Percentiles rank a stretch among this genome's conserved stretches.
Evolutionary conservation across 2,113 vertebrate genomes (phyloP).

Genomic region (Sitta europaea): DNA sequence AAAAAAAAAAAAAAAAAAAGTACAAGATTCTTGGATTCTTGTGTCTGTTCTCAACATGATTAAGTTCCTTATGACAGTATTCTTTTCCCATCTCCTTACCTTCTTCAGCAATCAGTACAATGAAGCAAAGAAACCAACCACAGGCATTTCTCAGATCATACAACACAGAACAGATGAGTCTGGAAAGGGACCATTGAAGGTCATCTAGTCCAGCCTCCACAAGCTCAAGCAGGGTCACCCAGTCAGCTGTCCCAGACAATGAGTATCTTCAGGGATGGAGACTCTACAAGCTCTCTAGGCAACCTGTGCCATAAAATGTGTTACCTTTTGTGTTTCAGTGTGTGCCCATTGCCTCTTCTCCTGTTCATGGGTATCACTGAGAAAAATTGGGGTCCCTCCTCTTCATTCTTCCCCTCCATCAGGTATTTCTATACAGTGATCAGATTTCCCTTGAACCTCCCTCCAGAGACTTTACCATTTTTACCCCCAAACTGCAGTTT

Average conservation of each 20-base stretch:
- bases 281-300: not conserved
- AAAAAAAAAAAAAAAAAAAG: not conserved
- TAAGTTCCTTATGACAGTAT: not conserved
- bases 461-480: not conserved
- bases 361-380: not conserved
- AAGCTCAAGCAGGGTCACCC: not conserved
- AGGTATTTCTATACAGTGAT: not conserved
- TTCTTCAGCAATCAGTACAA: not conserved
- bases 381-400: not conserved
- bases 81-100: not conserved
- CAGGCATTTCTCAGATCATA: rapidly evolving
- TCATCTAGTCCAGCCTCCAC: not conserved
- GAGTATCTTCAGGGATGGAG: not conserved
- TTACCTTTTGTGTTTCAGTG: not conserved
- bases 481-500: not conserved
- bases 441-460: not conserved
- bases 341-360: not conserved
- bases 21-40: not conserved
- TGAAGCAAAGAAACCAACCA: not conserved
- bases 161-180: not conserved
- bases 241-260: not conserved
- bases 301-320: not conserved
- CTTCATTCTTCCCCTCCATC: not conserved
- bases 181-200: not conserved
- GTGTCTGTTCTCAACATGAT: not conserved